Conservation (phyloP, 2,888 invertebrate species). For the Linhomoeus sp. region DNA sequence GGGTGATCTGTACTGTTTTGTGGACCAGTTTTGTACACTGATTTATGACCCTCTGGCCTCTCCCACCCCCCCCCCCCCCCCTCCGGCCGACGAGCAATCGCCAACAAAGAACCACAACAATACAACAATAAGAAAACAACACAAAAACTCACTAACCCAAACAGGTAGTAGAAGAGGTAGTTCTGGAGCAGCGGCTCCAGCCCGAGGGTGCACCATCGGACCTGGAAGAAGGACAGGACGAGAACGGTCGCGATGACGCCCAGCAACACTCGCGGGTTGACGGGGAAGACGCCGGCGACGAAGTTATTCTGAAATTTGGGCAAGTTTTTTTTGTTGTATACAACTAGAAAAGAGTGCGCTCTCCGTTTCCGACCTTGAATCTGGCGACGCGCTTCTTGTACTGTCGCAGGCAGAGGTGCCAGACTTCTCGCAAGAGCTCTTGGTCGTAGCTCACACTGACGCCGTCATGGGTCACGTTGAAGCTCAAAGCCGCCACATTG, state of each 20-base stretch:
- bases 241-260: conserved; percentile 57
- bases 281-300: conserved; percentile 85
- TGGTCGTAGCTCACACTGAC: conserved; percentile 93
- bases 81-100: too few species aligned
- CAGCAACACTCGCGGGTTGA: conserved; percentile 69
- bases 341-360: too few species aligned
- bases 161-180: conserved; percentile 38
- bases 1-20: too few species aligned
- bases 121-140: too few species aligned
- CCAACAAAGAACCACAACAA: too few species aligned
- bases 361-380: conserved; percentile 49
- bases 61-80: too few species aligned
- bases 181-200: conserved; percentile 51
- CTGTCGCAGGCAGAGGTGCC: conserved; percentile 78
- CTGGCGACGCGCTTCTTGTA: conserved; percentile 81
- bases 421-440: conserved; percentile 80
- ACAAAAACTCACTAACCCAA: too few species aligned
- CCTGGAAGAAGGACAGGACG: conserved; percentile 43
- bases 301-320: conserved; percentile 58
- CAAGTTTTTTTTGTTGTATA: too few species aligned
- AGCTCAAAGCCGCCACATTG: conserved; percentile 88
- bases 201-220: conserved; percentile 42
- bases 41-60: too few species aligned
- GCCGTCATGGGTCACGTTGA: conserved; percentile 91
- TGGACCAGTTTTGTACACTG: too few species aligned